Conservation (phyloP, 2,888 invertebrate genomes). For the Drosophila cognata region DNA sequence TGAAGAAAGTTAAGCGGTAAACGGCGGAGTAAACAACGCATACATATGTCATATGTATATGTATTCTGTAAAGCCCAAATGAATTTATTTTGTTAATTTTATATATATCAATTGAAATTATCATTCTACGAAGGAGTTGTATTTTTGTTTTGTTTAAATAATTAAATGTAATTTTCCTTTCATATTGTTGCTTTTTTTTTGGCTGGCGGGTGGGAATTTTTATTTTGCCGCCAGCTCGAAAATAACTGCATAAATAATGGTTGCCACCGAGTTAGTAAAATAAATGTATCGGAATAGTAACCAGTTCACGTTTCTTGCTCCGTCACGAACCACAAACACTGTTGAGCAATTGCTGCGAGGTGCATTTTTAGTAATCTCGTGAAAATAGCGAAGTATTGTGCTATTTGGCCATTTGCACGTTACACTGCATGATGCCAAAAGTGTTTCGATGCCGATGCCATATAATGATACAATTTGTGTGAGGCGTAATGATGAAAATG, state of each 20-base stretch:
- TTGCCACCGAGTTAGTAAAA: conserved; percentile 22
- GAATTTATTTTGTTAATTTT: not conserved
- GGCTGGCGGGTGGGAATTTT: too few species aligned
- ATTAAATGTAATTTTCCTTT: not conserved
- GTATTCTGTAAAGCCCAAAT: not conserved
- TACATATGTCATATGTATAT: not conserved
- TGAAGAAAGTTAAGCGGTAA: conserved; percentile 10
- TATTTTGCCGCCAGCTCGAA: conserved; percentile 17
- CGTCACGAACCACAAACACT: conserved; percentile 34
- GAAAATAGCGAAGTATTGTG: conserved; percentile 43
- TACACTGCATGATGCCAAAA: conserved; percentile 7
- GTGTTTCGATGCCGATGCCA: not conserved
- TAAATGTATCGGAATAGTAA: not conserved
- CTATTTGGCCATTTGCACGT: conserved; percentile 28
- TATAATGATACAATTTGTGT: conserved; percentile 4
- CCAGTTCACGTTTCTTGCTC: conserved; percentile 11
- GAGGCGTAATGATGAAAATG: conserved; percentile 17
- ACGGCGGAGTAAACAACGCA: conserved; percentile 1
- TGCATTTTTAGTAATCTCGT: conserved; percentile 54
- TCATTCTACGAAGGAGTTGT: not conserved
- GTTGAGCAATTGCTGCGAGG: conserved; percentile 48
- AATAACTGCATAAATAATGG: conserved; percentile 4
- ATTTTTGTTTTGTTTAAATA: conserved; percentile 4
- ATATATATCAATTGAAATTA: not conserved
- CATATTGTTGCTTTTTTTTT: not conserved